Conservation (phyloP, 2,888 invertebrate species). For the Lasioglossum oenotherae region DNA sequence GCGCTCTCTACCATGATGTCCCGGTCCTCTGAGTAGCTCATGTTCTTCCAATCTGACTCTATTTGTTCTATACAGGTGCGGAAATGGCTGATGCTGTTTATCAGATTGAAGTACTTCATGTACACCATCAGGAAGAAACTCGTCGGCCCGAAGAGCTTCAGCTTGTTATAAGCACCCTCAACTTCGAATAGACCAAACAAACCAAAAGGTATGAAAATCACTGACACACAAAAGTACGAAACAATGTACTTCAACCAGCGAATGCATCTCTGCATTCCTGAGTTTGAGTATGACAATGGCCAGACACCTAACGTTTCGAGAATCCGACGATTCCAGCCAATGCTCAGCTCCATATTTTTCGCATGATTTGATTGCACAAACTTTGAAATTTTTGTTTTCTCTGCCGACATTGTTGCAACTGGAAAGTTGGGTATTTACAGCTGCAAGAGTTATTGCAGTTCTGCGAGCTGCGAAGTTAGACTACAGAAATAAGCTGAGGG, state of each 20-base stretch:
- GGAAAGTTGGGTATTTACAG: not conserved
- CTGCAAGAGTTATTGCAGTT: not conserved
- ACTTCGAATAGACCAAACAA: conserved; percentile 66
- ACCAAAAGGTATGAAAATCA: conserved; percentile 66
- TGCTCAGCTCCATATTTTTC: conserved; percentile 59
- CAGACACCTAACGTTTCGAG: conserved; percentile 68
- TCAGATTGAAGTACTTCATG: conserved; percentile 69
- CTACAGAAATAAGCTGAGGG: not conserved
- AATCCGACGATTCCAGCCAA: conserved; percentile 65
- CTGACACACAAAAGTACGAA: conserved; percentile 62
- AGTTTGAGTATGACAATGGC: conserved; percentile 48
- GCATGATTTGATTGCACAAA: not conserved
- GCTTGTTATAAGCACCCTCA: conserved; percentile 48
- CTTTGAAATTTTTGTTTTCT: too few relatives aligned
- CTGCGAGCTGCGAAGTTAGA: not conserved
- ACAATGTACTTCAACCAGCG: not conserved
- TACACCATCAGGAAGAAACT: conserved; percentile 74
- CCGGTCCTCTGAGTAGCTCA: conserved; percentile 60
- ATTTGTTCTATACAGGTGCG: conserved; percentile 67
- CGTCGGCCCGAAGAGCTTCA: conserved; percentile 72
- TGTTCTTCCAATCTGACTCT: conserved; percentile 71
- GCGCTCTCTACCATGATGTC: conserved; percentile 72
- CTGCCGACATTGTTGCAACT: conserved; percentile 5
- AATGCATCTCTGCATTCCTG: not conserved
- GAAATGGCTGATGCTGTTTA: conserved; percentile 58